Percentiles rank a stretch among this genome's conserved stretches.
Evolutionary conservation across 2,797 vertebrate species (phyloP).

Genomic region (Loris lydekkerianus): DNA sequence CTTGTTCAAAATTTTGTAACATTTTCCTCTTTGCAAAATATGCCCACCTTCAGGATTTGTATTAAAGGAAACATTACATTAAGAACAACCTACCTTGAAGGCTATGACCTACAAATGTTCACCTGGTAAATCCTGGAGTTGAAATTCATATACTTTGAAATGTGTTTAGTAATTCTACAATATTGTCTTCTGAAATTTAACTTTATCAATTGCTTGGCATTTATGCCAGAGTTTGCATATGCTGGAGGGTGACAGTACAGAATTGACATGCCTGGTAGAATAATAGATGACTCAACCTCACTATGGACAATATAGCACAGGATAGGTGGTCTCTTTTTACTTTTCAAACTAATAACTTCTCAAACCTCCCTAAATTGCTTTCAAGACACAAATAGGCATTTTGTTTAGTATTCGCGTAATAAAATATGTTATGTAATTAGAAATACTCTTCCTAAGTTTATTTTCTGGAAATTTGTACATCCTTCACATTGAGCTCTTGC

Average conservation of each 20-base stretch:
- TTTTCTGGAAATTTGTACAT: slow-evolving; percentile 49
- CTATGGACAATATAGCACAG: not conserved
- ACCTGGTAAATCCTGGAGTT: not conserved
- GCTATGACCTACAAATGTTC: not conserved
- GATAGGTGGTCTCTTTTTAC: not conserved
- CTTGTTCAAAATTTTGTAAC: slow-evolving; percentile 38
- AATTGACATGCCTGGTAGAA: not conserved
- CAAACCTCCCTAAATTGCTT: not conserved
- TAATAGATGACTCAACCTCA: not conserved
- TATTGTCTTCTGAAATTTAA: not conserved
- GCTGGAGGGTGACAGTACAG: not conserved
- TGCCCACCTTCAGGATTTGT: not conserved
- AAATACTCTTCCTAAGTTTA: slow-evolving; percentile 60
- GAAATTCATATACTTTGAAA: not conserved
- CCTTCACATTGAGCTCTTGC: not conserved
- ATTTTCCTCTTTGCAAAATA: slow-evolving; percentile 34
- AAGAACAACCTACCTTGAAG: slow-evolving; percentile 40
- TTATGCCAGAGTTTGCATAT: not conserved
- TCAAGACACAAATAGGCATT: not conserved
- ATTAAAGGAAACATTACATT: slow-evolving; percentile 25
- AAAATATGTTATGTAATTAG: slow-evolving; percentile 49
- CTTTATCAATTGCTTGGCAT: not conserved
- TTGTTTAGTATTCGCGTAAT: slow-evolving; percentile 48
- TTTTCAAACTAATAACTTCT: slow-evolving; percentile 47
- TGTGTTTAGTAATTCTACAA: slow-evolving; percentile 10